Conservation (phyloP, 2,888 invertebrate genomes). For the Pseudanteris insignis region DNA sequence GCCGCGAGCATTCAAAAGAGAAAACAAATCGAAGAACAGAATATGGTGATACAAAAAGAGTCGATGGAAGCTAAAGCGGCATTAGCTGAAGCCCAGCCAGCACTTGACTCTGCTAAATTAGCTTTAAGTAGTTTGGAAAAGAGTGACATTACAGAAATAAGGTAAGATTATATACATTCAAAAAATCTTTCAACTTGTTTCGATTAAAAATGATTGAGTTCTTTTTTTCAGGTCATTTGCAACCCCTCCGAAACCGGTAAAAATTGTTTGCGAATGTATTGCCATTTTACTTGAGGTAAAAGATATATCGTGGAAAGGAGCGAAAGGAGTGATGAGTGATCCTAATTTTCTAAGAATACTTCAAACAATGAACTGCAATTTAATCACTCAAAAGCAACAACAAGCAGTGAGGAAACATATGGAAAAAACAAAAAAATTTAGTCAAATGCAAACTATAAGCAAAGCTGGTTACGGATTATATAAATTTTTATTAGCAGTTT, state of each 20-base stretch:
- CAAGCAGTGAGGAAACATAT: constrained; percentile 77
- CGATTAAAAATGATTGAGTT: too few species aligned
- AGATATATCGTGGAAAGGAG: constrained; percentile 90
- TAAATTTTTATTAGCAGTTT: constrained; percentile 85
- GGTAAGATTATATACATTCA: too few species aligned
- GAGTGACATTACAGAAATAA: constrained; percentile 90
- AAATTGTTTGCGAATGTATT: constrained; percentile 89
- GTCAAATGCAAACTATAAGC: constrained; percentile 86
- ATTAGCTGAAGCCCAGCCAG: constrained; percentile 84
- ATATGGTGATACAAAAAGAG: constrained; percentile 80
- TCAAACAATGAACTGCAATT: constrained; percentile 87
- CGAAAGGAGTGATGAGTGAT: constrained; percentile 92
- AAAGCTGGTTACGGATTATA: constrained; percentile 87
- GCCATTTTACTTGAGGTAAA: constrained; percentile 84
- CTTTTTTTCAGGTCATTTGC: constrained; percentile 77
- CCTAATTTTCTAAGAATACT: constrained; percentile 82
- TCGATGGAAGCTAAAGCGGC: constrained; percentile 86
- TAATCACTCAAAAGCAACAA: constrained; percentile 77
- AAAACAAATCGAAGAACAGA: constrained; percentile 83
- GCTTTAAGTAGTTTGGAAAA: constrained; percentile 87
- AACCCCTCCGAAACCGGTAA: constrained; percentile 89
- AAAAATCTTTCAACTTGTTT: too few species aligned
- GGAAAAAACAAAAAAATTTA: constrained; percentile 77
- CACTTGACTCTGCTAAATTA: constrained; percentile 80
- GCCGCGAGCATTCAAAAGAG: constrained; percentile 82